Evolutionary conservation across 2,888 invertebrate species (phyloP).

Genomic region (Macrosoma leucophasiata): DNA sequence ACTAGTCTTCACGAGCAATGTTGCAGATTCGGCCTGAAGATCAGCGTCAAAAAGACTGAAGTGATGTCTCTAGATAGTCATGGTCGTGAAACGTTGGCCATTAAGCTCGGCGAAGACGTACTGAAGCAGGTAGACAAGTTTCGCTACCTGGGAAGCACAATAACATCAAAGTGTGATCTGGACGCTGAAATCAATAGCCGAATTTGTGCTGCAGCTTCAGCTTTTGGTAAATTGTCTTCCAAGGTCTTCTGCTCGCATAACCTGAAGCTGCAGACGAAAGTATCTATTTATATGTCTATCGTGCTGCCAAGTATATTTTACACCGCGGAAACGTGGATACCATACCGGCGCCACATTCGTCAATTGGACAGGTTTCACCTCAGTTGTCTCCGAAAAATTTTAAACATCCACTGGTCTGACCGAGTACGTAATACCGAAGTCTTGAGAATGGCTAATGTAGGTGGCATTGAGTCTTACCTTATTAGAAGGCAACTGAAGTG

Average conservation of each 20-base stretch:
- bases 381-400: background rate
- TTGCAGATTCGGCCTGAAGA: constrained; percentile 22
- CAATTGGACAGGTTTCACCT: background rate
- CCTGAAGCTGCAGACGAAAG: constrained; percentile 10
- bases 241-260: constrained; percentile 21
- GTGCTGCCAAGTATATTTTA: background rate
- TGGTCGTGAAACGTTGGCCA: constrained; percentile 8
- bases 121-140: constrained; percentile 20
- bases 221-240: constrained; percentile 21
- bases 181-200: constrained; percentile 21
- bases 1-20: constrained; percentile 9
- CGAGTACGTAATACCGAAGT: background rate
- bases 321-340: background rate
- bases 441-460: background rate
- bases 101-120: constrained; percentile 5
- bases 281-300: background rate
- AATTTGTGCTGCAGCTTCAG: constrained; percentile 20
- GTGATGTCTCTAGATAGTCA: constrained; percentile 14
- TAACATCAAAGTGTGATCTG: constrained; percentile 16
- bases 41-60: constrained; percentile 21
- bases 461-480: background rate
- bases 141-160: constrained; percentile 15
- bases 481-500: background rate
- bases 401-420: background rate
- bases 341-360: too few species aligned